phyloP scores from a whole-genome alignment of 2,888 invertebrate species.

The Campoletis raptor region DNA sequence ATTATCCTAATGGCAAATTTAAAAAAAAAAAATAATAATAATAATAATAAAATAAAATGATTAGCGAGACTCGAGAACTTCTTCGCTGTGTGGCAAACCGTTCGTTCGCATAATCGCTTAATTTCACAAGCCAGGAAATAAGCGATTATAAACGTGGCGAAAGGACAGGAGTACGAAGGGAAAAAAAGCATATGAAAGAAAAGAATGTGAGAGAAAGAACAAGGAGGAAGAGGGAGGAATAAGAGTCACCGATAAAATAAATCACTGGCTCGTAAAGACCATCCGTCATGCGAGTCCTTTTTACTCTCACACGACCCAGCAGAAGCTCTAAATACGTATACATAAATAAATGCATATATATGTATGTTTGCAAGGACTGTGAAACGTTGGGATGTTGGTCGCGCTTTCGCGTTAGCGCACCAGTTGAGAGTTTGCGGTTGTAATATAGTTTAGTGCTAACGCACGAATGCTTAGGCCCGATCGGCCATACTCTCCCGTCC shows the following conservation, averaged over 20 bases:
- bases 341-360: constrained; percentile 30
- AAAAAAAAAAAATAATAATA: not conserved
- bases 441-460: constrained; percentile 81
- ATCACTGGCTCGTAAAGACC: constrained; percentile 82
- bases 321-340: constrained; percentile 54
- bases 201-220: not conserved
- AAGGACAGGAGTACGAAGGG: not conserved
- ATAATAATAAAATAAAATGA: too few species aligned
- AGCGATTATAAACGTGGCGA: constrained; percentile 34
- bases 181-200: not conserved
- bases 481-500: constrained; percentile 76
- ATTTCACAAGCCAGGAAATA: constrained; percentile 38
- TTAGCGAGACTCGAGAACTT: too few species aligned
- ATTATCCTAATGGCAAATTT: not conserved
- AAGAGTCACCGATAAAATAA: constrained; percentile 80
- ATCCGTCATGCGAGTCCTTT: constrained; percentile 77
- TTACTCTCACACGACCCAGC: constrained; percentile 63
- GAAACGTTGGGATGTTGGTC: constrained; percentile 49
- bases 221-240: constrained; percentile 17
- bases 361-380: constrained; percentile 20
- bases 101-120: constrained; percentile 45
- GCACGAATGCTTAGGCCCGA: constrained; percentile 79
- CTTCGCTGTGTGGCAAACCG: not conserved
- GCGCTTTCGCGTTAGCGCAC: constrained; percentile 61
- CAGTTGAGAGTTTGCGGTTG: constrained; percentile 77